Evolutionary conservation across 2,888 invertebrate genomes (phyloP).

Genomic region (Heliconius ismenius): DNA sequence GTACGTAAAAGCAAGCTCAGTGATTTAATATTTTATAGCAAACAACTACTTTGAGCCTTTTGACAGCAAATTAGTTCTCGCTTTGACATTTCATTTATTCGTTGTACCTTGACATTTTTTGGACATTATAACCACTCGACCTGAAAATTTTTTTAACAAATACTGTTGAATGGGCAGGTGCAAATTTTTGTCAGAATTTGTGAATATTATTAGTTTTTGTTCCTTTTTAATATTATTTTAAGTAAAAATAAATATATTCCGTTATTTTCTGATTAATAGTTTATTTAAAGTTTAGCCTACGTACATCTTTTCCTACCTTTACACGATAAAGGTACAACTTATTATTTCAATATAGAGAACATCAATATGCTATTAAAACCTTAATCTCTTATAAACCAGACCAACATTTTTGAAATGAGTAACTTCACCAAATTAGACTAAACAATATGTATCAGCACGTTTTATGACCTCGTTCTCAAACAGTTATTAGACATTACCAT

Average conservation of each 20-base stretch:
- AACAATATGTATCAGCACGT: constrained; percentile 2
- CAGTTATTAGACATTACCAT: constrained; percentile 26
- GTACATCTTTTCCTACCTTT: neutral
- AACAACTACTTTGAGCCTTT: neutral
- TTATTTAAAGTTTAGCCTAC: no score
- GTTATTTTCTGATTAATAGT: no score
- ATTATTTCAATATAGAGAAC: neutral
- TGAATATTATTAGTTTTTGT: neutral
- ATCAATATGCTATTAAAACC: neutral
- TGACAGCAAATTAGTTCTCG: neutral
- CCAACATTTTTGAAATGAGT: neutral
- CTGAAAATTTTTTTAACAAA: constrained; percentile 3
- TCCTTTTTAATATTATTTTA: no score
- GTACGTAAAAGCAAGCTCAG: neutral
- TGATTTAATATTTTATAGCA: neutral
- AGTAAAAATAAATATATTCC: no score
- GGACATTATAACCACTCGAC: constrained; percentile 5
- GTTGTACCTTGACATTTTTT: neutral
- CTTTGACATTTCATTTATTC: constrained; percentile 3
- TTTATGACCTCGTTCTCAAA: constrained; percentile 25
- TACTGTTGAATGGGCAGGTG: neutral
- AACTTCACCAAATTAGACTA: neutral
- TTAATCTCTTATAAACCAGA: neutral
- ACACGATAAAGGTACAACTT: neutral
- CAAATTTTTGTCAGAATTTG: neutral